phyloP scores from a whole-genome alignment of 2,888 invertebrate species.

The Athalia cordata region DNA sequence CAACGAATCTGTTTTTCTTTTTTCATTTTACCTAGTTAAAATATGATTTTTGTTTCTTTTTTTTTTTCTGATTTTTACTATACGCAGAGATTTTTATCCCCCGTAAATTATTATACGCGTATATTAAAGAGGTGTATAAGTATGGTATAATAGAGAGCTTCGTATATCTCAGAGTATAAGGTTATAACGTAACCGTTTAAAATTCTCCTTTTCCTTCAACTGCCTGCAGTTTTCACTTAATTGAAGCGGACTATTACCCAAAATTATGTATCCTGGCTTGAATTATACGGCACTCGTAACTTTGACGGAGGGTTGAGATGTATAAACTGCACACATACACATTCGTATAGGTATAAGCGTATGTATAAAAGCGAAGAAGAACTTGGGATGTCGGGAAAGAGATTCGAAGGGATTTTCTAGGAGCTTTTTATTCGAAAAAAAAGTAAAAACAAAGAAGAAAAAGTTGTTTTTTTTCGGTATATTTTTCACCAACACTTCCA shows the following conservation, averaged over 20 bases:
- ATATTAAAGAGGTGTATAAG: not conserved
- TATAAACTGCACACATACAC: not conserved
- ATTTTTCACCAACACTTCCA: not conserved
- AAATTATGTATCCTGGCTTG: slow-evolving; percentile 42
- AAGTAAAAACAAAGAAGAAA: not conserved
- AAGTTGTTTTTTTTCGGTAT: not conserved
- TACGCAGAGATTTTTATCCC: no score
- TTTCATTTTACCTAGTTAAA: no score
- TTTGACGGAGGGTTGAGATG: slow-evolving; percentile 30
- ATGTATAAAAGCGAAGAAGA: not conserved
- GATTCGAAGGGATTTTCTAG: slow-evolving; percentile 8
- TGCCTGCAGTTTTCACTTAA: slow-evolving; percentile 35
- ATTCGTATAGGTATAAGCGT: not conserved
- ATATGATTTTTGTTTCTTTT: no score
- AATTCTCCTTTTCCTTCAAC: slow-evolving; percentile 35
- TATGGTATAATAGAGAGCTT: not conserved
- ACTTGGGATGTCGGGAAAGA: not conserved
- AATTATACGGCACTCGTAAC: slow-evolving; percentile 36
- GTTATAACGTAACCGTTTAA: slow-evolving; percentile 21
- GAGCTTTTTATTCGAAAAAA: not conserved
- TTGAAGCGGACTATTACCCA: slow-evolving; percentile 38
- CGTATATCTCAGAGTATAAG: not conserved
- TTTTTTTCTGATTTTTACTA: no score
- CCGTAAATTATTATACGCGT: not conserved
- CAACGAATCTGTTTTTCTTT: no score